Conservation (phyloP, 2,797 vertebrate genomes). For the Lagocephalus sceleratus region DNA sequence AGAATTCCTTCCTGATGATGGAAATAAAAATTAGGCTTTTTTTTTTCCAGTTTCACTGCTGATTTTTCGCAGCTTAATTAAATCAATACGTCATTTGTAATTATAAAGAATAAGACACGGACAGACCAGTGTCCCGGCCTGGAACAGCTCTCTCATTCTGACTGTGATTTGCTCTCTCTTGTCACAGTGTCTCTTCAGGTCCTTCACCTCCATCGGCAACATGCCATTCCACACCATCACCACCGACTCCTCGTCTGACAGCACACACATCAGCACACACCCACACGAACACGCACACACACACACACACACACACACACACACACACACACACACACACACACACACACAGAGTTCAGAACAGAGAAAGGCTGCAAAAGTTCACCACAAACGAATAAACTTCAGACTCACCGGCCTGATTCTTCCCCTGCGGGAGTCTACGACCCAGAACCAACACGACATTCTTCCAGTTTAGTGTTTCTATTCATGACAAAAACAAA, state of each 20-base stretch:
- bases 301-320: too few relatives aligned
- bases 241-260: slow-evolving; percentile 82
- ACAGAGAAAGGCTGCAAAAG: not conserved
- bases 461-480: slow-evolving; percentile 80
- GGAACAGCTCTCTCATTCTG: slow-evolving; percentile 81
- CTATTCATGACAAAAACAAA: slow-evolving; percentile 52
- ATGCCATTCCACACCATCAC: slow-evolving; percentile 87
- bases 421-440: slow-evolving; percentile 59
- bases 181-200: slow-evolving; percentile 86
- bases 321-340: too few relatives aligned
- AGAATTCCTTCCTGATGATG: too few relatives aligned
- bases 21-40: too few relatives aligned
- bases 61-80: too few relatives aligned
- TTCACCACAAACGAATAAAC: not conserved
- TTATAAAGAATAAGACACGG: not conserved
- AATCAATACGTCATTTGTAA: not conserved
- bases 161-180: slow-evolving; percentile 82
- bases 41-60: too few relatives aligned
- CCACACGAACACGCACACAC: too few relatives aligned
- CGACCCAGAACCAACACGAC: slow-evolving; percentile 86
- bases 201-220: slow-evolving; percentile 87
- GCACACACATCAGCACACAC: too few relatives aligned
- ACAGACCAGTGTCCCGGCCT: slow-evolving; percentile 36
- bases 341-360: slow-evolving; percentile 9
- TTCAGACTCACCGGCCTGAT: slow-evolving; percentile 67